Conservation (phyloP, 2,113 vertebrate genomes). For the Rhinolophus sinicus region DNA sequence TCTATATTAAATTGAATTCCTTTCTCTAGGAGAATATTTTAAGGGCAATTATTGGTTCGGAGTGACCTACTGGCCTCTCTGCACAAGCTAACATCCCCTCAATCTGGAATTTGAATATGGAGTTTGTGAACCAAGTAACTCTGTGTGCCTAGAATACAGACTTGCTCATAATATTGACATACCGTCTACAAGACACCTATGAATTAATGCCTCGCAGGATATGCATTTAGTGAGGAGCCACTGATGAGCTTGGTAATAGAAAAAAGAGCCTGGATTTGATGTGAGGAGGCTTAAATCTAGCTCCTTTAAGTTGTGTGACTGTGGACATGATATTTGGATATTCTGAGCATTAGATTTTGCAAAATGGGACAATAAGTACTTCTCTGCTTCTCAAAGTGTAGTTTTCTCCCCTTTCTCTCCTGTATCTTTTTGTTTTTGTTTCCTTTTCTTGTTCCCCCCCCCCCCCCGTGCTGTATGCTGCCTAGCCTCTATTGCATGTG, state of each 20-base stretch:
- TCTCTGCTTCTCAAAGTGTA: neutral
- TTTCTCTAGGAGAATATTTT: conserved; percentile 5
- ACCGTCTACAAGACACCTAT: neutral
- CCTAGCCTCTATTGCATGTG: neutral
- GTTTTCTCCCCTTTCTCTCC: neutral
- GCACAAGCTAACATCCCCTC: neutral
- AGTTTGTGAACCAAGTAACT: conserved; percentile 1
- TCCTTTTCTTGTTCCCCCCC: neutral
- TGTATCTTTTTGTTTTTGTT: neutral
- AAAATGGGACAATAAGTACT: neutral
- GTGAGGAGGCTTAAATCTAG: neutral
- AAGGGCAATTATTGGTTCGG: neutral
- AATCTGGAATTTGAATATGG: neutral
- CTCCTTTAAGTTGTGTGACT: neutral
- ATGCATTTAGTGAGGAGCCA: neutral
- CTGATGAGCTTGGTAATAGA: neutral
- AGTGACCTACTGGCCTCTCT: neutral
- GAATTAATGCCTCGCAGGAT: neutral
- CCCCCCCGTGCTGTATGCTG: neutral
- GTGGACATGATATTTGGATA: neutral
- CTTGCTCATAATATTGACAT: neutral
- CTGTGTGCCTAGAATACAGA: neutral
- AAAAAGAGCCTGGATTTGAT: neutral
- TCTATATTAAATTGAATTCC: conserved; percentile 11
- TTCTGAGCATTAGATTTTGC: neutral